These are phyloP conservation scores for Corythornis leucogaster DNA, from an alignment of 2,797 vertebrate species.

Conservation along the genomic window DNA sequence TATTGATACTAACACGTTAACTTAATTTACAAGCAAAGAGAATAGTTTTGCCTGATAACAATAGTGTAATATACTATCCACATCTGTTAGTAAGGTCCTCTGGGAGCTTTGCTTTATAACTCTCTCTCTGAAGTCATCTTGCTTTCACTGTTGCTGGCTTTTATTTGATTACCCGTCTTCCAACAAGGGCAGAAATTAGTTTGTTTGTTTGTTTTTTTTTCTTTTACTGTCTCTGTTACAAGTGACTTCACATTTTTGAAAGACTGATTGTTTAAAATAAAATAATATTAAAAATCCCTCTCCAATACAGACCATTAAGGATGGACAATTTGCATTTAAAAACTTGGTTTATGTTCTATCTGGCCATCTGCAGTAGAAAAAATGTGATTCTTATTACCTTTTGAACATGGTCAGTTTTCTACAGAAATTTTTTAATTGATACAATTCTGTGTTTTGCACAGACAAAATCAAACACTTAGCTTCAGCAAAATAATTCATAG, in stretches of 20 bases:
- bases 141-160: background rate
- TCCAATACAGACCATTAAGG: background rate
- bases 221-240: background rate
- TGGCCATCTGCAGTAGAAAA: background rate
- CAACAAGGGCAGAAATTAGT: background rate
- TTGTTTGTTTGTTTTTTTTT: background rate
- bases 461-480: background rate
- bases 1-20: conserved; percentile 6
- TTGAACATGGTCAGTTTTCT: background rate
- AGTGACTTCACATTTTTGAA: background rate
- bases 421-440: background rate
- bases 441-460: background rate
- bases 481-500: background rate
- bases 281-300: background rate
- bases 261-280: background rate
- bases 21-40: conserved; percentile 37
- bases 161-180: background rate
- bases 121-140: background rate
- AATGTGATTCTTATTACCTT: background rate
- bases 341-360: background rate
- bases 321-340: background rate
- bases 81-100: conserved; percentile 17
- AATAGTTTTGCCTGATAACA: conserved; percentile 14
- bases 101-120: conserved; percentile 5
- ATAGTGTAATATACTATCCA: background rate